phyloP scores from a whole-genome alignment of 2,113 vertebrate species.

The Ictalurus punctatus region DNA sequence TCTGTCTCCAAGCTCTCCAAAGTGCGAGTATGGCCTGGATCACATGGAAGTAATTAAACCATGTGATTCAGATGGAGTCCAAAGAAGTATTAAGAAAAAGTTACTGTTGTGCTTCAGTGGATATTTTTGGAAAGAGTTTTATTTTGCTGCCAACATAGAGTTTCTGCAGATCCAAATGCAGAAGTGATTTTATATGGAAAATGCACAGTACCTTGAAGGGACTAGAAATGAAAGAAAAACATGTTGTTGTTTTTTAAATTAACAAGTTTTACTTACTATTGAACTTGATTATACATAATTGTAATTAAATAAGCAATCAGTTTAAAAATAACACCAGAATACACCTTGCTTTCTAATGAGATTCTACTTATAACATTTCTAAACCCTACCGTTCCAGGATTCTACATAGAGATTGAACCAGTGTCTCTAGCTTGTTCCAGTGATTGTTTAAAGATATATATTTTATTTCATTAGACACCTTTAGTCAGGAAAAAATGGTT shows the following conservation, averaged over 20 bases:
- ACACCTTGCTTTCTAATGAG: not conserved
- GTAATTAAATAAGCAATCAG: not conserved
- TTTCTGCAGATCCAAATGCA: constrained; percentile 13
- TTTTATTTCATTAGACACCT: not conserved
- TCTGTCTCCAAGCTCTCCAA: constrained; percentile 75
- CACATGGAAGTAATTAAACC: constrained; percentile 54
- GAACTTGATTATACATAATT: not conserved
- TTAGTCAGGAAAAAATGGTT: not conserved
- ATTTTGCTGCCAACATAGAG: not conserved
- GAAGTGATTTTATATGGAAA: not conserved
- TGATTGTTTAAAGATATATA: not conserved
- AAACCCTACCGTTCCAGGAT: not conserved
- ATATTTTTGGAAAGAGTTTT: not conserved
- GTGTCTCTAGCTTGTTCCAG: not conserved
- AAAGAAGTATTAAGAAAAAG: constrained; percentile 30
- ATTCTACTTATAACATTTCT: not conserved
- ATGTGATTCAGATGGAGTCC: constrained; percentile 50
- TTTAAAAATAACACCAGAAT: not conserved
- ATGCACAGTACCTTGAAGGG: not conserved
- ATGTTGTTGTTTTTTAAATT: not conserved
- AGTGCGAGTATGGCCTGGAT: constrained; percentile 71
- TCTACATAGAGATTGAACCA: not conserved
- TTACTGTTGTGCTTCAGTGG: not conserved
- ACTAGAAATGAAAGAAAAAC: not conserved
- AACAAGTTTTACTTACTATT: not conserved